Conservation (phyloP, 2,113 vertebrate genomes). For the Suricata suricatta region DNA sequence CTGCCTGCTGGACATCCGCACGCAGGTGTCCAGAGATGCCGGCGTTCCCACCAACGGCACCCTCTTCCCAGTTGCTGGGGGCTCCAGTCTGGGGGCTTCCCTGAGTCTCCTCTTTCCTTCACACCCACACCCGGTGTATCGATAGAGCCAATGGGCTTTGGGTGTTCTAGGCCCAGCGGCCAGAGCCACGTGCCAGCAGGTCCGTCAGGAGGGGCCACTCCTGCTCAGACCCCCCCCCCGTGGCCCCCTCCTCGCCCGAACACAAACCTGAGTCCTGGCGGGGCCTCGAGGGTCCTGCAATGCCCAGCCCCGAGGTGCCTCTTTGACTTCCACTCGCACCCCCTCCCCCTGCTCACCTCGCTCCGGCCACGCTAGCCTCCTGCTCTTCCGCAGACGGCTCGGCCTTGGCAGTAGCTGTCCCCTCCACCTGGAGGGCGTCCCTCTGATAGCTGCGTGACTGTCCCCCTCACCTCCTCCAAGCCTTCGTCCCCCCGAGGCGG, state of each 20-base stretch:
- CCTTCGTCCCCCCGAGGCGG: background rate
- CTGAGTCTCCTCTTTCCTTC: background rate
- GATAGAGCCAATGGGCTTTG: too few species aligned
- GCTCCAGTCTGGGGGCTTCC: background rate
- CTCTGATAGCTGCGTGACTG: rapidly evolving
- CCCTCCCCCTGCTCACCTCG: background rate
- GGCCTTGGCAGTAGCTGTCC: background rate
- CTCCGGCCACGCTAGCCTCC: background rate
- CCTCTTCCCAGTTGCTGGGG: background rate
- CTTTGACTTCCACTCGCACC: background rate
- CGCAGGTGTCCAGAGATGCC: rapidly evolving
- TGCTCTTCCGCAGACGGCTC: background rate
- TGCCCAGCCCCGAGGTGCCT: background rate
- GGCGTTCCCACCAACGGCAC: rapidly evolving
- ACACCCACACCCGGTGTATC: rapidly evolving
- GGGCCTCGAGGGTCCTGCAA: rapidly evolving
- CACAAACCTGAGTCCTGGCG: background rate
- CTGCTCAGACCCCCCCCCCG: rapidly evolving
- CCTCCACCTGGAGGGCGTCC: background rate
- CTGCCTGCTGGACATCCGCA: background rate
- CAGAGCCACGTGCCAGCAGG: rapidly evolving
- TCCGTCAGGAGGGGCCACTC: background rate
- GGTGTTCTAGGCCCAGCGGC: background rate
- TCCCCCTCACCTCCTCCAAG: background rate
- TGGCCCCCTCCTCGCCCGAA: rapidly evolving